phyloP scores from a whole-genome alignment of 2,888 invertebrate genomes.

The Drosophila atripex region DNA sequence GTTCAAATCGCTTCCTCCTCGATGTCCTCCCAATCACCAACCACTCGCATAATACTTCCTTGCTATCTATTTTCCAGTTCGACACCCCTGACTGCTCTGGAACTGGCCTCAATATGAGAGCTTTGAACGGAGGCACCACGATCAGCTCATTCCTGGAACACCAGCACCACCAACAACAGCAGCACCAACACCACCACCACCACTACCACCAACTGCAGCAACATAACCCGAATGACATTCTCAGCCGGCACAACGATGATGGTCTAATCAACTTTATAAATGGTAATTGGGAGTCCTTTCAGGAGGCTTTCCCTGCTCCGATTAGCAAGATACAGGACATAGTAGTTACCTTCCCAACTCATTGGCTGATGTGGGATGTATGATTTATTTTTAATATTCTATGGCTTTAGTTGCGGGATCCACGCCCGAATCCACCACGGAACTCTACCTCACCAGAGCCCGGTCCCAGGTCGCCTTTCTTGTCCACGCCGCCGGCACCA shows the following conservation, averaged over 20 bases:
- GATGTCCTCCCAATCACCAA: conserved; percentile 17
- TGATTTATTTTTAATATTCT: neutral
- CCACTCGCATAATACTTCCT: neutral
- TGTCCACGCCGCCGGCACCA: conserved; percentile 87
- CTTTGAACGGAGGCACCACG: conserved; percentile 74
- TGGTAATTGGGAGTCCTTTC: conserved; percentile 81
- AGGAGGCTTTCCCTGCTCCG: no score
- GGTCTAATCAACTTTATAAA: conserved; percentile 79
- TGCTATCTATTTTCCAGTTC: conserved; percentile 60
- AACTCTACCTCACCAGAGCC: conserved; percentile 97
- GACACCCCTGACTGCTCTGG: conserved; percentile 69
- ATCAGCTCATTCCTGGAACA: conserved; percentile 85
- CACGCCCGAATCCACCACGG: conserved; percentile 92
- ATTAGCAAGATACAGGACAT: no score
- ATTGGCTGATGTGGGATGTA: neutral
- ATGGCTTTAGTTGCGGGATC: conserved; percentile 68
- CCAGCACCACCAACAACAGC: conserved; percentile 79
- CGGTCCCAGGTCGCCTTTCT: conserved; percentile 98
- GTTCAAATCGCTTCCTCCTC: conserved; percentile 37
- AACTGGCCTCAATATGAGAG: conserved; percentile 62
- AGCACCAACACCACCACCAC: conserved; percentile 67
- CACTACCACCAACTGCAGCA: conserved; percentile 53
- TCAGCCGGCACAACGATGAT: conserved; percentile 73
- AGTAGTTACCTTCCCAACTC: no score
- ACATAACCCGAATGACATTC: conserved; percentile 75